Evolutionary conservation across 2,113 vertebrate genomes (phyloP).

Genomic region (Albula glossodonta): DNA sequence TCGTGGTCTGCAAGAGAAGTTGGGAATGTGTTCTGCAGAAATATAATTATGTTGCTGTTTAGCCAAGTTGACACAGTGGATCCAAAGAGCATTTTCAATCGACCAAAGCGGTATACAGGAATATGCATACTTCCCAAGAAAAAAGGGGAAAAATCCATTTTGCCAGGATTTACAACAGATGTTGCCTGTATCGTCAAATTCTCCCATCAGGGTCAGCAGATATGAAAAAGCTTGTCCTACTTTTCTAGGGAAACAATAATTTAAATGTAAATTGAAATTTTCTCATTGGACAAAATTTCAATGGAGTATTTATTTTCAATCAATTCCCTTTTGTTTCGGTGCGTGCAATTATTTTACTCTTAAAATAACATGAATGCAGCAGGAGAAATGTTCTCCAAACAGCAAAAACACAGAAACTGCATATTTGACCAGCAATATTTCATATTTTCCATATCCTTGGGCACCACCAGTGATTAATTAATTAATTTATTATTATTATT

Average conservation of each 20-base stretch:
- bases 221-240: slow-evolving; percentile 28
- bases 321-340: not conserved
- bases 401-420: not conserved
- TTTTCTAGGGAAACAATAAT: slow-evolving; percentile 27
- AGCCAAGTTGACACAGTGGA: slow-evolving; percentile 9
- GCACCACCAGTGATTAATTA: too few relatives aligned
- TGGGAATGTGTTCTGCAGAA: slow-evolving; percentile 5
- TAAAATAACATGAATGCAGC: not conserved
- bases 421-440: not conserved
- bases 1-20: not conserved
- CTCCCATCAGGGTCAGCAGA: slow-evolving; percentile 31
- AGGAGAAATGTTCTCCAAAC: not conserved
- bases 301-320: not conserved
- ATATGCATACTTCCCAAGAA: not conserved
- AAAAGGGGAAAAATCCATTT: slow-evolving; percentile 14
- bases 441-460: not conserved
- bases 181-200: slow-evolving; percentile 33
- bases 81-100: slow-evolving; percentile 31
- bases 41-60: slow-evolving; percentile 26
- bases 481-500: too few relatives aligned
- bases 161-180: slow-evolving; percentile 33
- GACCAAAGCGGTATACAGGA: slow-evolving; percentile 25
- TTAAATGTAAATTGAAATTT: slow-evolving; percentile 12
- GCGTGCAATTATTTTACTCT: not conserved
- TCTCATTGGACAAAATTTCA: not conserved